Evolutionary conservation across 2,797 vertebrate genomes (phyloP), one percentile per base, ranked within the genome.

Genomic region (Coregonus sp.): DNA sequence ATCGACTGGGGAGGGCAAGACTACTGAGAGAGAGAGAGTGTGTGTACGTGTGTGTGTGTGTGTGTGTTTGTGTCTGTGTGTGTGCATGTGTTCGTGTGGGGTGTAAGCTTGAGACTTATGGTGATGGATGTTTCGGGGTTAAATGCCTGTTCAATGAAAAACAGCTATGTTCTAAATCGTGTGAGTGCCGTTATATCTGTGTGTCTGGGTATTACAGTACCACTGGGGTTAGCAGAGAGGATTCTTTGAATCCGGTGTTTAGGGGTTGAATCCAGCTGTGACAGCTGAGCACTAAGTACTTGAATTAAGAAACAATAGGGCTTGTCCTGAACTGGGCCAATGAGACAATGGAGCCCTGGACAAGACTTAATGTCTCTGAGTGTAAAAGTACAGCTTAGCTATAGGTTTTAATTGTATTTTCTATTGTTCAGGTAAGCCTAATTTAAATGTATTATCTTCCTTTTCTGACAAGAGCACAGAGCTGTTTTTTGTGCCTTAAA

Each of bases 1-100:
- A 92, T 98, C 0, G 96, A 98, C 72, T 97, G 96, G 96, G 96
- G 95, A 29, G 94, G 89, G 14, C 90, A 93, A 72, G 94, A 96
- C 15, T 89, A 90, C 16, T 87, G 90, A 52, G 89, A 82, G 72
- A 71, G 40, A 18, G 67, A 50, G 29, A n/a, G 47, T 70, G 54
- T 29, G 71, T 72, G 66, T 52, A 25, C 25, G 25, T 25, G 25
- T 25, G 25, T 25, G 25, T 25, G 35, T 56, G 54, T 74, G 52
- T 73, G 79, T 56, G 79, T 66, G n/a, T n/a, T n/a, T n/a, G 66
- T 54, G 72, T 51, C 47, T 50, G 56, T 50, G 69, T 70, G 35
- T 66, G 15, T 11, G 9, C 37, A 40, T 47, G 9, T 47, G 40
- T 47, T 11, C 2, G 40, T 47, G 40, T 52, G 63, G 50, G 7